These are phyloP conservation scores for Hyla sarda DNA, from an alignment of 2,113 vertebrate species.

Conservation along the genomic window DNA sequence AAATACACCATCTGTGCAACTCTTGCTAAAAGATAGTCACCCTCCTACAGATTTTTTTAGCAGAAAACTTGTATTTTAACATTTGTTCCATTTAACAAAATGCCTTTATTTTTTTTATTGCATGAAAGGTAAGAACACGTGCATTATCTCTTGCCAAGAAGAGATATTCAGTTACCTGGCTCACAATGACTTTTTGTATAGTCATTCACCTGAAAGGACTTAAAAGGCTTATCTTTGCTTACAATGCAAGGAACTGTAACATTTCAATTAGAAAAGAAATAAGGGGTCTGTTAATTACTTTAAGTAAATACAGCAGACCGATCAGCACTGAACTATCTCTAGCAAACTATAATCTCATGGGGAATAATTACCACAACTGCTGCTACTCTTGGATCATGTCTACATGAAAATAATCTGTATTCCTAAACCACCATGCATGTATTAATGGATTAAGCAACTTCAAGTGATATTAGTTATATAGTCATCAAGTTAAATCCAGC, in stretches of 20 bases:
- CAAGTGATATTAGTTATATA: background rate
- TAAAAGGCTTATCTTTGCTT: background rate
- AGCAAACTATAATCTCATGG: background rate
- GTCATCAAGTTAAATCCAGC: background rate
- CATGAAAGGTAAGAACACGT: background rate
- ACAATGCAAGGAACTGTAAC: background rate
- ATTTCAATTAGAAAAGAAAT: slow-evolving; percentile 9
- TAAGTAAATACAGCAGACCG: background rate
- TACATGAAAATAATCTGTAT: background rate
- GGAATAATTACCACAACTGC: background rate
- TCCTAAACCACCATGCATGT: background rate
- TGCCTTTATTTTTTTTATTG: slow-evolving; percentile 1
- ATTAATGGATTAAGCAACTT: background rate
- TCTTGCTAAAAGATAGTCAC: background rate
- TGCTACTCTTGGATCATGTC: background rate
- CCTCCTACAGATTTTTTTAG: background rate
- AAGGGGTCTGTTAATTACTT: slow-evolving; percentile 12
- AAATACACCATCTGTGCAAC: slow-evolving; percentile 29
- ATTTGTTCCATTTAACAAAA: background rate
- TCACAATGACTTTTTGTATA: background rate
- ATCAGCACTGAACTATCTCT: slow-evolving; percentile 5
- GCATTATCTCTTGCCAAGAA: background rate
- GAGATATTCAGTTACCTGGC: background rate
- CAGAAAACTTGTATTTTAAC: background rate
- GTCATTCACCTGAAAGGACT: background rate